Evolutionary conservation across 2,888 invertebrate genomes (phyloP), one percentile per base, ranked within the genome.

Genomic region (Acanthosepion lycidas): DNA sequence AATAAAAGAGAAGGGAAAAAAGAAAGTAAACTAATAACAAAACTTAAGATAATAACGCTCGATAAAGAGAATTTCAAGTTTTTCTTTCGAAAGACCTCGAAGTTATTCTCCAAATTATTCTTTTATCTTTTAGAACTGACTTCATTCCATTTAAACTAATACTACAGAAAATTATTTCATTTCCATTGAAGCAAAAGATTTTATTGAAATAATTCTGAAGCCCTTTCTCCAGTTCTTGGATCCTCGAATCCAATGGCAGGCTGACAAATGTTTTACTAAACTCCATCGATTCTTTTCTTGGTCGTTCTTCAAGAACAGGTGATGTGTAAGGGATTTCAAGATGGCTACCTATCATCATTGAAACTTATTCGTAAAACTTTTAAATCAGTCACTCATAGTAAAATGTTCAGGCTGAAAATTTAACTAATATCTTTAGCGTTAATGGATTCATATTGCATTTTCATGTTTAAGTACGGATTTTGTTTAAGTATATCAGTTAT

Each of bases 151-250:
- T 78, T n/a, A 78, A 78, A 78, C 9, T 78, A n/a, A 78, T 15
- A 78, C 78, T n/a, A 78, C n/a, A 78, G 78, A 78, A 78, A 78
- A 78, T 78, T 78, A 78, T 78, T 78, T 78, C 78, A 78, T 78
- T 78, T 78, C 78, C 78, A 78, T 78, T 78, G n/a, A 78, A 78
- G 15, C 78, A n/a, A 78, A 78, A 78, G n/a, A 78, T 78, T 78
- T 78, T 12, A 78, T n/a, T 78, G 78, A 78, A 78, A 78, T 78
- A 78, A 78, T 78, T n/a, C n/a, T 78, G n/a, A 20, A 78, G n/a
- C 15, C 9, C 12, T 78, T 78, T 78, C 78, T 78, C n/a, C 78
- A n/a, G 33, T 78, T 78, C n/a, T 78, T n/a, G 15, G n/a, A 15
- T n/a, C 78, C 64, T 15, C 12, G 4, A 78, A 78, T 78, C 33